Evolutionary conservation across 2,113 vertebrate species (phyloP).

Genomic region (Bubo bubo): DNA sequence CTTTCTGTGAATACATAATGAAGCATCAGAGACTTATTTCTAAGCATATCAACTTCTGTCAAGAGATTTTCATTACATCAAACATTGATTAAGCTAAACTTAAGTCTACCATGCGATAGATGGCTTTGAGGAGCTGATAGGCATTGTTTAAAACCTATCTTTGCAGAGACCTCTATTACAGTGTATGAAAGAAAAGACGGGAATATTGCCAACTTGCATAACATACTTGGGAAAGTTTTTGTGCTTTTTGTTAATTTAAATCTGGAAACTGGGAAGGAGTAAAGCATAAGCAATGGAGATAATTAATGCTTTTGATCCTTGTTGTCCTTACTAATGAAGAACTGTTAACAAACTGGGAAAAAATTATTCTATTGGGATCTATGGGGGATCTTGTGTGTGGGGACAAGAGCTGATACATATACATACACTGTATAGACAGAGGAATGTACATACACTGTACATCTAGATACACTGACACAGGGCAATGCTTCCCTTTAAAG

Average conservation of each 20-base stretch:
- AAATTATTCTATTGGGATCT: not conserved
- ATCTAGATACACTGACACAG: not conserved
- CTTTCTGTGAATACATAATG: slow-evolving; percentile 59
- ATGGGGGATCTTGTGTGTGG: not conserved
- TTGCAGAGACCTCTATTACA: not conserved
- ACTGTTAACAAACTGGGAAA: not conserved
- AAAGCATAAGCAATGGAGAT: not conserved
- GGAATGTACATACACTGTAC: not conserved
- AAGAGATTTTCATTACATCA: slow-evolving; percentile 59
- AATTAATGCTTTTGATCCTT: not conserved
- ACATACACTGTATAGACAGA: not conserved
- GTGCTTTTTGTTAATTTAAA: not conserved
- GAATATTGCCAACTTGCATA: not conserved
- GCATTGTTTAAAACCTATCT: slow-evolving; percentile 1
- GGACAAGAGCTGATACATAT: not conserved
- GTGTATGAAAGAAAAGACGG: not conserved
- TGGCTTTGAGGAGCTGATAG: slow-evolving; percentile 37
- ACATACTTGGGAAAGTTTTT: not conserved
- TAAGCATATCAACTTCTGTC: slow-evolving; percentile 40
- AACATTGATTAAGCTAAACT: slow-evolving; percentile 38
- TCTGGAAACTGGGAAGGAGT: not conserved
- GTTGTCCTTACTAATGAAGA: not conserved
- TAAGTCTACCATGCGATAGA: not conserved
- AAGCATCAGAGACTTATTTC: slow-evolving; percentile 40
- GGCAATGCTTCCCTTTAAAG: not conserved